phyloP scores from a whole-genome alignment of 30 jellyfish, hydroid and myxozoan genomes.

The Phacellophora camtschatica region DNA sequence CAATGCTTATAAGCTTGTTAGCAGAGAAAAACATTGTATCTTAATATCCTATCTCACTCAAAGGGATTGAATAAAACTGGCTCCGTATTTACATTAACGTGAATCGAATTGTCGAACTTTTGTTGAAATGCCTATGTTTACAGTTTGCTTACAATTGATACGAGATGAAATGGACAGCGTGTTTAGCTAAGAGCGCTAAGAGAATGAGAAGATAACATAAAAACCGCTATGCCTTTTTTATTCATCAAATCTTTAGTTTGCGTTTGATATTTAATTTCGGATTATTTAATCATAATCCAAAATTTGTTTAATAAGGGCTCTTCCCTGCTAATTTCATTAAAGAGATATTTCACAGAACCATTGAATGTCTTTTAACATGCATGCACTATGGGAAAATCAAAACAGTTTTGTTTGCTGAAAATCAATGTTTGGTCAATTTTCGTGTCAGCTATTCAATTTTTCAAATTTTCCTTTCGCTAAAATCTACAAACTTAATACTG shows the following conservation, averaged over 20 bases:
- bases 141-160: not conserved
- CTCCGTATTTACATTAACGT: not conserved
- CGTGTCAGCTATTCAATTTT: no score
- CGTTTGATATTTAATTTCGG: constrained; percentile 39
- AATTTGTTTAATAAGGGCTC: constrained; percentile 49
- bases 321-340: constrained; percentile 49
- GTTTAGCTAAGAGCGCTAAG: constrained; percentile 13
- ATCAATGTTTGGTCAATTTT: not conserved
- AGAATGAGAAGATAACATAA: not conserved
- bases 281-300: constrained; percentile 33
- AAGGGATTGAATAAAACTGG: not conserved
- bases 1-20: no score
- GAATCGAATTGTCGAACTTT: not conserved
- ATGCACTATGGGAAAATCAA: not conserved
- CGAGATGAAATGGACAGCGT: constrained; percentile 14
- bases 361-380: not conserved
- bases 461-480: no score
- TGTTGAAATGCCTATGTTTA: not conserved
- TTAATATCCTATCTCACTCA: not conserved
- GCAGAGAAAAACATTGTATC: not conserved
- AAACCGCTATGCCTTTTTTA: constrained; percentile 22
- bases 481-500: no score
- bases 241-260: constrained; percentile 14
- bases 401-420: not conserved
- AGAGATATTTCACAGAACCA: constrained; percentile 10